phyloP scores from a whole-genome alignment of 2,888 invertebrate species.

The Tenodera sinensis region DNA sequence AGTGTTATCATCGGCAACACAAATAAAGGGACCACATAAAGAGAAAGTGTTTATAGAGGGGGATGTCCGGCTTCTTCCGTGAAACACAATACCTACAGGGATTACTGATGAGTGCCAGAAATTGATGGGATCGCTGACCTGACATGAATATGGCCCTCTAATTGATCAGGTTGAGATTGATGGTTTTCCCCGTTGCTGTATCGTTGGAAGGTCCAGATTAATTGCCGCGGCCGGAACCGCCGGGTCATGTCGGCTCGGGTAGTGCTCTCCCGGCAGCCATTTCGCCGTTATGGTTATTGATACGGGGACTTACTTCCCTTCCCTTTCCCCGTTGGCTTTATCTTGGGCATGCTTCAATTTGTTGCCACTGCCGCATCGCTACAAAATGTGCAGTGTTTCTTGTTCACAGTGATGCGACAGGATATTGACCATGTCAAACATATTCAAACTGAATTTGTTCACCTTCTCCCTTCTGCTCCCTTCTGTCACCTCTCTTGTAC shows the following conservation, averaged over 20 bases:
- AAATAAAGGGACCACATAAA: not conserved
- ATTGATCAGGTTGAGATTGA: slow-evolving; percentile 23
- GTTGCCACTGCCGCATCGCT: not conserved
- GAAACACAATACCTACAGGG: not conserved
- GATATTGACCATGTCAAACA: not conserved
- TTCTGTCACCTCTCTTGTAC: not conserved
- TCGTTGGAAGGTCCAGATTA: not conserved
- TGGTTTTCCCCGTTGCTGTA: not conserved
- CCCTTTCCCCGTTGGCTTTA: slow-evolving; percentile 14
- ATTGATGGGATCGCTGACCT: not conserved
- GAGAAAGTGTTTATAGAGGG: not conserved
- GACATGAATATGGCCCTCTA: slow-evolving; percentile 19
- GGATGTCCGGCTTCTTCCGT: not conserved
- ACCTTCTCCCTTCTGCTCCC: not conserved
- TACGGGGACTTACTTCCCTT: slow-evolving; percentile 25
- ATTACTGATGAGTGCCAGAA: not conserved
- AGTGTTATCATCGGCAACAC: not conserved
- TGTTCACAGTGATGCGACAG: not conserved
- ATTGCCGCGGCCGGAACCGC: slow-evolving; percentile 14
- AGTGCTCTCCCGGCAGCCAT: not conserved
- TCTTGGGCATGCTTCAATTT: not conserved
- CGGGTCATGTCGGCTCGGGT: not conserved
- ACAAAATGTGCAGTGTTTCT: not conserved
- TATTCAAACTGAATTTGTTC: not conserved
- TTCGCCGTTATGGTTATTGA: slow-evolving; percentile 5